phyloP scores from a whole-genome alignment of 2,797 vertebrate genomes.

The Enteromius treurensis region DNA sequence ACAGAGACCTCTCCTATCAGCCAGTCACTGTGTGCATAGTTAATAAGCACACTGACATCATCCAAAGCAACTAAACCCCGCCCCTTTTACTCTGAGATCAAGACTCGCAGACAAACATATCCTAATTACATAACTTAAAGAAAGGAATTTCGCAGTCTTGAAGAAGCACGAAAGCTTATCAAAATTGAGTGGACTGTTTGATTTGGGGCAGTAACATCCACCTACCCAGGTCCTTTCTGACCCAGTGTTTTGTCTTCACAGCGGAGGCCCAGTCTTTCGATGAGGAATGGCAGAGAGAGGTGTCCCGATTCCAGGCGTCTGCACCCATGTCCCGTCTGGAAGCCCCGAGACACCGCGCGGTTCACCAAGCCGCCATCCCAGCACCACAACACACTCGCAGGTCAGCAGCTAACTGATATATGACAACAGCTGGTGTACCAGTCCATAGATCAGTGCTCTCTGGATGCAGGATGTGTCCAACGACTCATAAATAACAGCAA shows the following conservation, averaged over 20 bases:
- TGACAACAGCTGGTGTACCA: no score
- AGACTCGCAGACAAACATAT: not conserved
- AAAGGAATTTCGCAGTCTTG: not conserved
- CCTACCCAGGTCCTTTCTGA: not conserved
- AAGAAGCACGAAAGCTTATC: not conserved
- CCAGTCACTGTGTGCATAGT: no score
- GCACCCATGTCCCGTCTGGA: slow-evolving; percentile 66
- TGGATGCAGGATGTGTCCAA: no score
- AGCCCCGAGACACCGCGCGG: slow-evolving; percentile 65
- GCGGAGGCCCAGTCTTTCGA: slow-evolving; percentile 89
- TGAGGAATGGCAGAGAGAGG: slow-evolving; percentile 87
- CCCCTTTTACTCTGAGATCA: no score
- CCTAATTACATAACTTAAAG: not conserved
- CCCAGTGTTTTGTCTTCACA: slow-evolving; percentile 64
- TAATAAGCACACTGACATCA: no score
- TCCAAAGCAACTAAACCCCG: no score
- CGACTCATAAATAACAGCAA: no score
- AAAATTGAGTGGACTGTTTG: not conserved
- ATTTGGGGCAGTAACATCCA: not conserved
- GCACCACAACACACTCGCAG: slow-evolving; percentile 52
- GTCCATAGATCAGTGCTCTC: no score
- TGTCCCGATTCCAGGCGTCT: slow-evolving; percentile 78
- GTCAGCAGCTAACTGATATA: slow-evolving; percentile 14
- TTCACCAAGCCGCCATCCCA: slow-evolving; percentile 68
- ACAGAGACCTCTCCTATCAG: no score